These are phyloP conservation scores for Machaerirhynchus nigripectus DNA, from an alignment of 2,113 vertebrate species.

Conservation along the genomic window DNA sequence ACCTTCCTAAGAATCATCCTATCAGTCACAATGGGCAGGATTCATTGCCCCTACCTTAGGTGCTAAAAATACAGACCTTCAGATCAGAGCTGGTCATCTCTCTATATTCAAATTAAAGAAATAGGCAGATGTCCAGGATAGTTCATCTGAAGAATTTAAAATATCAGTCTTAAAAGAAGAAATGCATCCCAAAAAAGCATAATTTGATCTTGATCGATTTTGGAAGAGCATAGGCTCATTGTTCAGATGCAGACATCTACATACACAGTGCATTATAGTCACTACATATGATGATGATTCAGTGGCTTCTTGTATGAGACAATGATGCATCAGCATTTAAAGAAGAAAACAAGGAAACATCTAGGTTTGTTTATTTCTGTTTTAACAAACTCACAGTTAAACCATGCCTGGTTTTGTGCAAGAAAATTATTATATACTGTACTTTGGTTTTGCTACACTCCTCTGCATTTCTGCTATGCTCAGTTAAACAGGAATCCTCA, in stretches of 20 bases:
- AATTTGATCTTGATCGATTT: fast-evolving
- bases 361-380: background rate
- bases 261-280: background rate
- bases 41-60: background rate
- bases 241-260: background rate
- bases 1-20: background rate
- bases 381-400: background rate
- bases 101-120: background rate
- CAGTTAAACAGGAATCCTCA: background rate
- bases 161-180: background rate
- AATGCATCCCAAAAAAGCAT: background rate
- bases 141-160: background rate
- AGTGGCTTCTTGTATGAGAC: background rate
- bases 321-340: background rate
- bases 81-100: background rate
- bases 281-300: background rate
- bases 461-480: background rate
- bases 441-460: background rate
- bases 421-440: background rate
- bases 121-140: background rate
- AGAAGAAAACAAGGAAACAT: background rate
- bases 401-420: background rate
- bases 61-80: background rate
- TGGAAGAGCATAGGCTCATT: background rate
- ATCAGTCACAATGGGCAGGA: background rate